These are phyloP conservation scores for Sarcophaga bullata DNA, from an alignment of 1,140 invertebrate genomes.

Conservation along the genomic window DNA sequence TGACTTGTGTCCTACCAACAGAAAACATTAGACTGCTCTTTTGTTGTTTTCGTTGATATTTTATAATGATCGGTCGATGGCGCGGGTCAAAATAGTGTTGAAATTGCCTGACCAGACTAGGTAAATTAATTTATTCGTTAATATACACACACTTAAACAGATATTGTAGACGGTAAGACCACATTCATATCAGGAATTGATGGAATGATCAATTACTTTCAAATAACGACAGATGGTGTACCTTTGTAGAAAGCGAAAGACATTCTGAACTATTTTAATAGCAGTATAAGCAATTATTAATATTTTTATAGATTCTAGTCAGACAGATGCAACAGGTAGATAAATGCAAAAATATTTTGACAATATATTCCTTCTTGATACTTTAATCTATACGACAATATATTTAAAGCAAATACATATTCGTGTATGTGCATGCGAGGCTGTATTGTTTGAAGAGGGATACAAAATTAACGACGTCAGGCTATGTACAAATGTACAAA, in stretches of 20 bases:
- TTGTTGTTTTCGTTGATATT: background rate
- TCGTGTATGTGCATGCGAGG: background rate
- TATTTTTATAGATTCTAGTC: slow-evolving; percentile 27
- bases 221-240: background rate
- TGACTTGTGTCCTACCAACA: background rate
- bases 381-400: background rate
- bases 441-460: background rate
- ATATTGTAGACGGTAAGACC: background rate
- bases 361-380: too few species aligned
- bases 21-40: background rate
- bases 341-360: slow-evolving; percentile 46
- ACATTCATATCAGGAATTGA: background rate
- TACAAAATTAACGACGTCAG: background rate
- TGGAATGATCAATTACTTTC: background rate
- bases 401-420: background rate
- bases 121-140: slow-evolving; percentile 9
- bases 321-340: slow-evolving; percentile 43
- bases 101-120: slow-evolving; percentile 1
- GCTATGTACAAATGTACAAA: background rate
- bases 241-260: background rate
- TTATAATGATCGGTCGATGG: too few species aligned
- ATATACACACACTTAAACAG: too few species aligned
- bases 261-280: slow-evolving; percentile 25
- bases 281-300: slow-evolving; percentile 6
- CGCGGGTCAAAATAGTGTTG: too few species aligned